phyloP scores from a whole-genome alignment of 2,797 vertebrate genomes.

The Channallabes apus region DNA sequence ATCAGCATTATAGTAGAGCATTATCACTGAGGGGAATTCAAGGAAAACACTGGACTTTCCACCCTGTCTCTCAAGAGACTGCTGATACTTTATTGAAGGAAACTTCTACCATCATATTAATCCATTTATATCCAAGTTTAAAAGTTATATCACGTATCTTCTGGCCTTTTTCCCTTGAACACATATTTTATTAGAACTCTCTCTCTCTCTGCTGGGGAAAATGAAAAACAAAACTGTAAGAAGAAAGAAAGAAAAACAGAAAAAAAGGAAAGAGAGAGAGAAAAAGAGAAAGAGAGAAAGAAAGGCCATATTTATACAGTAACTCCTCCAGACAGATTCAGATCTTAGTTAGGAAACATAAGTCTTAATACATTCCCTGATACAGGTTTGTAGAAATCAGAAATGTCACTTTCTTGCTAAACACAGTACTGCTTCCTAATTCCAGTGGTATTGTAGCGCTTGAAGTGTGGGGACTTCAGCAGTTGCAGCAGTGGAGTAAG shows the following conservation, averaged over 20 bases:
- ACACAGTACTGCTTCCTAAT: background rate
- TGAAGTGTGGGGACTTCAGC: conserved; percentile 32
- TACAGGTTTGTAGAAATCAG: background rate
- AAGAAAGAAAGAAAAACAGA: background rate
- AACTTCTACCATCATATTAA: too few species aligned
- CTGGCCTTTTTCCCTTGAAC: background rate
- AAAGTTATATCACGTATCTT: background rate
- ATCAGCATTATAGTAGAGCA: background rate
- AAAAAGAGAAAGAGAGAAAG: too few species aligned
- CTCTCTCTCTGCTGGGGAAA: background rate
- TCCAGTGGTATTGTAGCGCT: conserved; percentile 20
- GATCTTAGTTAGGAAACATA: background rate
- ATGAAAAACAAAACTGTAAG: background rate
- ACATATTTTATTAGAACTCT: too few species aligned
- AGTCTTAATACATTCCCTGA: too few species aligned
- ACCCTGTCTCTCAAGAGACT: conserved; percentile 7
- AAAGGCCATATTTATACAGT: background rate
- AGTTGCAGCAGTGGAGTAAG: background rate
- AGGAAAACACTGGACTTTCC: conserved; percentile 39
- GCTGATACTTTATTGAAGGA: background rate
- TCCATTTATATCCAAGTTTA: too few species aligned
- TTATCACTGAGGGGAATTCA: conserved; percentile 7
- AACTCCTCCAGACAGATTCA: background rate
- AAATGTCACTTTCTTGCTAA: conserved; percentile 2
- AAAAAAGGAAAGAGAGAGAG: too few species aligned